Evolutionary conservation across 2,113 vertebrate genomes (phyloP), one percentile per base, ranked within the genome.

Genomic region (Hystrix brachyura): DNA sequence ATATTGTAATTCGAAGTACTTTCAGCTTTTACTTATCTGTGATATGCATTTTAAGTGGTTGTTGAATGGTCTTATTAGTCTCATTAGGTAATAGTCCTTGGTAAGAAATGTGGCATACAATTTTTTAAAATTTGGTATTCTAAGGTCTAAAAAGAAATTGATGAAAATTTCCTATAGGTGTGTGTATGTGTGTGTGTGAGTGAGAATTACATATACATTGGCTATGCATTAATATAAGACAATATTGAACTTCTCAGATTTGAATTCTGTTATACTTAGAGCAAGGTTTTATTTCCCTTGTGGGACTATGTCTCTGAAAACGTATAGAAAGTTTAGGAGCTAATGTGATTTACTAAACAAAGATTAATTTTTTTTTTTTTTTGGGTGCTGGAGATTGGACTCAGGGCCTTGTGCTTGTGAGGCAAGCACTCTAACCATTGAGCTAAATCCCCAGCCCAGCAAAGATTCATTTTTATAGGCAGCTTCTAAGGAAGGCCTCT

Each of bases 281-380:
- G 62, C 12, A 46, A 57, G 67, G 79, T 27, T 84, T 94, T 90
- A 59, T 93, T 87, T 91, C 19, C 19, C 6, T 46, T 57, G 29
- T 79, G 81, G n/a, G 19, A 21, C 65, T n/a, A 17, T 51, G 14
- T 79, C 34, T 96, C 78, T 82, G 85, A 79, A 91, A 72, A 90
- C 91, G 34, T 74, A 15, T 69, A 64, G 51, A 25, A 92, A 80
- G 62, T 90, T 88, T 88, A 32, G 69, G 57, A 96, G 43, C 21
- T 88, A 32, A 27, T 85, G 53, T 43, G 86, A 81, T 80, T 83
- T 90, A 88, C 59, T 94, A 48, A 96, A 71, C 74, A 96, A 59
- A 91, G 78, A 48, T 55, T 69, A 18, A 17, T 96, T 59, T 83
- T 80, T 55, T 38, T 38, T 38, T 38, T 38, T 38, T 38, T 38